phyloP scores from a whole-genome alignment of 2,888 invertebrate genomes.

The Tipula helvola region DNA sequence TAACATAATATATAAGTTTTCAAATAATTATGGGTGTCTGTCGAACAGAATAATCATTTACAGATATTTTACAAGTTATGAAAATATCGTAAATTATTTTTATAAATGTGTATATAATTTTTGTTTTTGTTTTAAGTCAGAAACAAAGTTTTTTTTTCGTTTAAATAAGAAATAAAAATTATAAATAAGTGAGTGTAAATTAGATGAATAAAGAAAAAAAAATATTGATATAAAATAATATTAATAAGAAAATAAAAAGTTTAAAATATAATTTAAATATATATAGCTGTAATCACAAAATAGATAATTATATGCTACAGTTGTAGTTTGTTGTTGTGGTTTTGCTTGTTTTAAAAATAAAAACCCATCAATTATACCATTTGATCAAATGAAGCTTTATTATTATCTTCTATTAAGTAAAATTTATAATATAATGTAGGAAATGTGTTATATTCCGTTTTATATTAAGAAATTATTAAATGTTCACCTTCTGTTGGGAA shows the following conservation, averaged over 20 bases:
- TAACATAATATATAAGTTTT: conserved; percentile 4
- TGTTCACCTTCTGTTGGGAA: neutral
- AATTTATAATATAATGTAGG: neutral
- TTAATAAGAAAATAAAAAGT: neutral
- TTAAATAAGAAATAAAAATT: neutral
- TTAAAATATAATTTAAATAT: neutral
- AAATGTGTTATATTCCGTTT: neutral
- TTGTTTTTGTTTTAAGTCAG: neutral
- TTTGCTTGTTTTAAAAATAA: neutral
- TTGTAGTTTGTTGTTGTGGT: neutral
- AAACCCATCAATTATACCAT: neutral
- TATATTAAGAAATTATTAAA: neutral
- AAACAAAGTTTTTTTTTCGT: neutral
- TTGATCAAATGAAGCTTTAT: neutral
- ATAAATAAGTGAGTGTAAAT: conserved; percentile 8
- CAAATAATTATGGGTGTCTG: conserved; percentile 7
- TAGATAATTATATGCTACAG: neutral
- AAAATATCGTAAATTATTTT: conserved; percentile 4
- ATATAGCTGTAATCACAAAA: neutral
- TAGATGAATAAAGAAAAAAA: neutral
- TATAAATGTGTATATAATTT: neutral
- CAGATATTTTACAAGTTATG: conserved; percentile 7
- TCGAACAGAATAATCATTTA: conserved; percentile 7
- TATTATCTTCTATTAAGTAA: neutral
- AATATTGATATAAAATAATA: neutral